A percentile compares a stretch with the other conserved stretches of the same genome.
These are phyloP conservation scores for Metallyticus violacea DNA, from an alignment of 2,888 invertebrate genomes.

Conservation along the genomic window DNA sequence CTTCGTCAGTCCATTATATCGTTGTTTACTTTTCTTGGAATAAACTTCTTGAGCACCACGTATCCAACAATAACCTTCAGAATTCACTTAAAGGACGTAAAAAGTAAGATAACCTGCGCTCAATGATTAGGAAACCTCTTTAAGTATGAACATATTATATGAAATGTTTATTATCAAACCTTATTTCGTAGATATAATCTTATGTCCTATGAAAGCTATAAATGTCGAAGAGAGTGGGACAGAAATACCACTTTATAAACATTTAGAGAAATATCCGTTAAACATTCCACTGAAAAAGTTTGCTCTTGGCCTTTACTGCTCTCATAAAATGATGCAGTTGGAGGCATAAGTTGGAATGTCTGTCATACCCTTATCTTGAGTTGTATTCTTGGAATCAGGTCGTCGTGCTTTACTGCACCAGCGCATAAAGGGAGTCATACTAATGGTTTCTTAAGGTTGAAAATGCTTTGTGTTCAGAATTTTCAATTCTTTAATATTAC, in stretches of 20 bases:
- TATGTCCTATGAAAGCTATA: background rate
- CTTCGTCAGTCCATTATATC: background rate
- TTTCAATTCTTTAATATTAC: too few species aligned
- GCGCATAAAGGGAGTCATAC: background rate
- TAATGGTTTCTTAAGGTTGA: too few species aligned
- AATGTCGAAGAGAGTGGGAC: background rate
- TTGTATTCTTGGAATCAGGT: background rate
- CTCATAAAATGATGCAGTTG: background rate
- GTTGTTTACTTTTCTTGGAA: background rate
- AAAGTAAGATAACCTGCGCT: background rate
- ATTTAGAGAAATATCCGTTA: background rate
- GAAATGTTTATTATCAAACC: background rate
- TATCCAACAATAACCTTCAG: background rate
- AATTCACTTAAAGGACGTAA: background rate
- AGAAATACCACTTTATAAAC: background rate
- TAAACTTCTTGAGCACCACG: background rate
- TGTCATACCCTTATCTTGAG: background rate
- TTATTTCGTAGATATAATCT: background rate
- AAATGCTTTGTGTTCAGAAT: too few species aligned
- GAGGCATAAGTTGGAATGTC: background rate
- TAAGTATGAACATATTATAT: background rate
- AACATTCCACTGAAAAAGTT: background rate
- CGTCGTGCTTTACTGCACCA: background rate
- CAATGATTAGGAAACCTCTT: background rate
- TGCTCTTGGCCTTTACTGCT: background rate